These are phyloP conservation scores for Panagrolaimus sp. DNA, from an alignment of 1,140 invertebrate genomes.

Conservation along the genomic window DNA sequence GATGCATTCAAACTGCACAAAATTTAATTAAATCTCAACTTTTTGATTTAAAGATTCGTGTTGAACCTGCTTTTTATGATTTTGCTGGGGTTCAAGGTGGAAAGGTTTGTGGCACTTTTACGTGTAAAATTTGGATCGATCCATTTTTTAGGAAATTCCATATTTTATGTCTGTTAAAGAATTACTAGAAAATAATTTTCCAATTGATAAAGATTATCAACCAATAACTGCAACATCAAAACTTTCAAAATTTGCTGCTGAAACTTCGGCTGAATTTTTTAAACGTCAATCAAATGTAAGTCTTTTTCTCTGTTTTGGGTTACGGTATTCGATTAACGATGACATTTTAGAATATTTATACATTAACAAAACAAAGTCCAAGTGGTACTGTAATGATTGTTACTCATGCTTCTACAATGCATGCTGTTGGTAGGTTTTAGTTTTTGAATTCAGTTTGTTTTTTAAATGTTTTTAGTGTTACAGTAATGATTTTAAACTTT, in stretches of 20 bases:
- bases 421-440: background rate
- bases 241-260: background rate
- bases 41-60: constrained; percentile 4
- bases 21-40: background rate
- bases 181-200: background rate
- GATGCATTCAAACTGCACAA: constrained; percentile 2
- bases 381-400: background rate
- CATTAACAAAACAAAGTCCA: background rate
- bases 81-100: background rate
- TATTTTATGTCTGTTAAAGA: constrained; percentile 1
- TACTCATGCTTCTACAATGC: constrained; percentile 2
- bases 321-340: background rate
- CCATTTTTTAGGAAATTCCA: background rate
- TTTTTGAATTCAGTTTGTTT: too few relatives aligned
- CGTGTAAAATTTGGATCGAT: background rate
- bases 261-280: constrained; percentile 4
- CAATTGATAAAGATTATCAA: constrained; percentile 2
- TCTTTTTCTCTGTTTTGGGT: background rate
- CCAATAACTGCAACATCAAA: background rate
- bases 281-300: constrained; percentile 12
- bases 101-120: background rate
- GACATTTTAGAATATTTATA: background rate
- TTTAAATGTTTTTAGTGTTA: too few relatives aligned
- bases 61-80: constrained; percentile 12
- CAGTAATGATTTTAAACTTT: too few relatives aligned